Evolutionary conservation across 1,140 invertebrate species (phyloP).

Genomic region (Drosophila erecta): DNA sequence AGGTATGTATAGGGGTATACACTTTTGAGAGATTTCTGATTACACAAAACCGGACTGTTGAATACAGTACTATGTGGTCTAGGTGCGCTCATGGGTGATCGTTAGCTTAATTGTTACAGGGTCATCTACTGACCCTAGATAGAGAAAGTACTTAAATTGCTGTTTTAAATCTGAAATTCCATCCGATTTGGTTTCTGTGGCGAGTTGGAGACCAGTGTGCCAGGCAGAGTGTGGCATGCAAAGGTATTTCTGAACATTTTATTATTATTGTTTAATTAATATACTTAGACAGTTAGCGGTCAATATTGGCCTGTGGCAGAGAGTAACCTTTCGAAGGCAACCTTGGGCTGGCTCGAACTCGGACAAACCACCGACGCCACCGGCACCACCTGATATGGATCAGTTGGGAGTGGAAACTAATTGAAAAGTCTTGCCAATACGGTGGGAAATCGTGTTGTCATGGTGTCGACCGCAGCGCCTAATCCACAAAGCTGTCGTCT

Average conservation of each 20-base stretch:
- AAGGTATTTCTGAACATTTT: slow-evolving; percentile 42
- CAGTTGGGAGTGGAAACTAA: slow-evolving; percentile 69
- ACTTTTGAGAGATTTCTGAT: slow-evolving; percentile 2
- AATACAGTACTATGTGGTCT: background rate
- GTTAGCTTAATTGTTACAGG: slow-evolving; percentile 44
- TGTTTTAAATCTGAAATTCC: slow-evolving; percentile 14
- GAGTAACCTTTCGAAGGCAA: slow-evolving; percentile 65
- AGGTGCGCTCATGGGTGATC: slow-evolving; percentile 5
- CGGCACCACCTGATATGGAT: slow-evolving; percentile 67
- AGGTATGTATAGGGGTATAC: background rate
- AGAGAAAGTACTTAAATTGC: slow-evolving; percentile 37
- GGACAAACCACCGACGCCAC: slow-evolving; percentile 13
- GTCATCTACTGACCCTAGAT: slow-evolving; percentile 34
- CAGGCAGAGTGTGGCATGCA: slow-evolving; percentile 6
- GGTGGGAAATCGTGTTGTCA: slow-evolving; percentile 35
- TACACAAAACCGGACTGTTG: background rate
- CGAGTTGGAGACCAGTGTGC: slow-evolving; percentile 35
- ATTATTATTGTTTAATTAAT: slow-evolving; percentile 75
- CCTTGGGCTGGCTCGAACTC: slow-evolving; percentile 42
- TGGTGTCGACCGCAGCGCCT: slow-evolving; percentile 18
- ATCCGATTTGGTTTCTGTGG: slow-evolving; percentile 3
- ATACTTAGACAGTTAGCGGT: slow-evolving; percentile 75
- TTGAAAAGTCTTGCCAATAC: slow-evolving; percentile 59
- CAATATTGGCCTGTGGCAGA: slow-evolving; percentile 53
- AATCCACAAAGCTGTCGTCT: slow-evolving; percentile 33